These are phyloP conservation scores for Schizotus pectinicornis DNA, from an alignment of 2,888 invertebrate species.

Conservation along the genomic window DNA sequence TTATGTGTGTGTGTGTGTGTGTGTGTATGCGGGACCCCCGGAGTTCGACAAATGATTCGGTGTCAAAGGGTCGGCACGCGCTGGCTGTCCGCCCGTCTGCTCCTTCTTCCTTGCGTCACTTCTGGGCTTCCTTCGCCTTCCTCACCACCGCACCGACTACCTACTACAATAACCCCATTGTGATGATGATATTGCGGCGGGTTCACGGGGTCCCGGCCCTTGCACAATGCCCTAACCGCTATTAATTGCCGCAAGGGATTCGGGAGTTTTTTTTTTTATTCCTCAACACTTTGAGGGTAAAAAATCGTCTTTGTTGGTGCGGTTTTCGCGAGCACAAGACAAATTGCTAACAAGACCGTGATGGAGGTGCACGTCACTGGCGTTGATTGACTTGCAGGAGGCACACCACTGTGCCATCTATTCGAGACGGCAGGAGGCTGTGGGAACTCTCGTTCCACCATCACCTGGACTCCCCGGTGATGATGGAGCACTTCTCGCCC, in stretches of 20 bases:
- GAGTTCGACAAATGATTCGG: constrained; percentile 51
- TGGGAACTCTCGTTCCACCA: constrained; percentile 51
- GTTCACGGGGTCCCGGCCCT: constrained; percentile 18
- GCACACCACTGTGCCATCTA: constrained; percentile 55
- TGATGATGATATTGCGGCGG: constrained; percentile 5
- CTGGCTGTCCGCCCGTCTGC: constrained; percentile 36
- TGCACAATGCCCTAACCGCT: constrained; percentile 14
- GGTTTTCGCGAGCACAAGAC: not conserved
- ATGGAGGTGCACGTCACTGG: constrained; percentile 19
- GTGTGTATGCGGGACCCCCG: constrained; percentile 42
- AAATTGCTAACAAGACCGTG: not conserved
- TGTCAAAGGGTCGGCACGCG: constrained; percentile 54
- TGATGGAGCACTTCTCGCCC: constrained; percentile 49
- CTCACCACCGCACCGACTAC: constrained; percentile 5
- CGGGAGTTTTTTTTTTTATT: not conserved
- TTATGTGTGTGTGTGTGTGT: constrained; percentile 37
- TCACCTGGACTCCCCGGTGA: constrained; percentile 55
- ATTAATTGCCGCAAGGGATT: constrained; percentile 18
- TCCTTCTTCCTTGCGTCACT: constrained; percentile 16
- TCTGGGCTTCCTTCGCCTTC: constrained; percentile 23
- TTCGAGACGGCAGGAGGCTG: constrained; percentile 50
- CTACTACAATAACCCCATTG: constrained; percentile 19
- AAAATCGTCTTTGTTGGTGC: not conserved
- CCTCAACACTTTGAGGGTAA: not conserved
- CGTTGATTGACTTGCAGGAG: constrained; percentile 49